Percentiles rank a stretch among this genome's conserved stretches.
Evolutionary conservation across 2,113 vertebrate species (phyloP).

Genomic region (Malaclemys terrapin): DNA sequence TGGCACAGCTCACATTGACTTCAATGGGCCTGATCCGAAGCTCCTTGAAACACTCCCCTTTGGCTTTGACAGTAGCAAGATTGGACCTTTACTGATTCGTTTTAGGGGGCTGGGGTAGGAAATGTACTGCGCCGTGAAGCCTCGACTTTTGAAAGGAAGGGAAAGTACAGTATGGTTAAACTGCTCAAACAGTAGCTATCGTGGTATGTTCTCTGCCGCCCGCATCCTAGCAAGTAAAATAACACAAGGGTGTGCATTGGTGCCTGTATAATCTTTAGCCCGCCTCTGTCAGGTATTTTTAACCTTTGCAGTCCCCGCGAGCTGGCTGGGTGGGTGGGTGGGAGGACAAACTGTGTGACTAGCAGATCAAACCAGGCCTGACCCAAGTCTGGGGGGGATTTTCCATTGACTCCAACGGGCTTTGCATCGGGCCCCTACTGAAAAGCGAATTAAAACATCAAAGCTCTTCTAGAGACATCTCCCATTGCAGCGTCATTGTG

Average conservation of each 20-base stretch:
- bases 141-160: background rate
- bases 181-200: background rate
- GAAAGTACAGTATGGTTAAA: background rate
- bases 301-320: background rate
- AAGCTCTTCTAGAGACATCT: background rate
- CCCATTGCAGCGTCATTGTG: background rate
- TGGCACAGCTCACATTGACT: background rate
- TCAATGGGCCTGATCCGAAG: background rate
- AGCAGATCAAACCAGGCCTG: background rate
- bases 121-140: background rate
- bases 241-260: background rate
- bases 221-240: background rate
- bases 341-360: background rate
- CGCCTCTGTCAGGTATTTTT: background rate
- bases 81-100: background rate
- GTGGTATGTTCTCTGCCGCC: background rate
- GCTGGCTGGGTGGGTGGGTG: background rate
- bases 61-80: background rate
- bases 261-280: background rate
- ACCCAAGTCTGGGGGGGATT: background rate
- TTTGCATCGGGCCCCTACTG: background rate
- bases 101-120: background rate
- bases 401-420: accelerated
- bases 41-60: background rate
- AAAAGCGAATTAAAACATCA: background rate